Conservation (phyloP, 2,888 invertebrate species). For the Apoda limacodes region DNA sequence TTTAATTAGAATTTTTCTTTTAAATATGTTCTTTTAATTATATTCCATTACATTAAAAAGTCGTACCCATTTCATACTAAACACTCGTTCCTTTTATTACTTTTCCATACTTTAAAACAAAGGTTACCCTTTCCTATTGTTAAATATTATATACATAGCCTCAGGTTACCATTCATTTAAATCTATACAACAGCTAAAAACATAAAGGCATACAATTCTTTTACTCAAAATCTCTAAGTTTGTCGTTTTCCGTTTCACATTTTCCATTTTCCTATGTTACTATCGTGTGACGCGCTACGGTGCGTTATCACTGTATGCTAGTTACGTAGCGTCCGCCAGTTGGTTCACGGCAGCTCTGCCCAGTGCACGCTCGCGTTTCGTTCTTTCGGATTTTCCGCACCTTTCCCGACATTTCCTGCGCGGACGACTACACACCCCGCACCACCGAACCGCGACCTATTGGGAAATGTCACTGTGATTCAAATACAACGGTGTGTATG, state of each 20-base stretch:
- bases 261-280: conserved; percentile 46
- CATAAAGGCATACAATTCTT: too few species aligned
- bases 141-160: too few species aligned
- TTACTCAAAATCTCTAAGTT: too few species aligned
- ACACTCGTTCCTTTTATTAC: too few species aligned
- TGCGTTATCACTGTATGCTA: conserved; percentile 57
- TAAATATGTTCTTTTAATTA: too few species aligned
- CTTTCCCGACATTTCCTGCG: conserved; percentile 39
- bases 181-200: too few species aligned
- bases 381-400: conserved; percentile 26
- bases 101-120: too few species aligned
- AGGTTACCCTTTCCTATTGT: too few species aligned
- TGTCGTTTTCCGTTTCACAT: conserved; percentile 23
- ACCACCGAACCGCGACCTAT: conserved; percentile 26
- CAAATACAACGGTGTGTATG: conserved; percentile 48
- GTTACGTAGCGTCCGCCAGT: conserved; percentile 43
- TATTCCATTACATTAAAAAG: too few species aligned
- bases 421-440: conserved; percentile 26
- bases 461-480: conserved; percentile 52
- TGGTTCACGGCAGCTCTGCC: conserved; percentile 34
- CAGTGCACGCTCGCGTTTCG: conserved; percentile 41
- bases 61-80: too few species aligned
- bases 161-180: conserved; percentile 23
- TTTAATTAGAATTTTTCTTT: too few species aligned
- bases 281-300: conserved; percentile 33